Conservation (phyloP, 2,797 vertebrate species). For the Leptoclinus maculatus region DNA sequence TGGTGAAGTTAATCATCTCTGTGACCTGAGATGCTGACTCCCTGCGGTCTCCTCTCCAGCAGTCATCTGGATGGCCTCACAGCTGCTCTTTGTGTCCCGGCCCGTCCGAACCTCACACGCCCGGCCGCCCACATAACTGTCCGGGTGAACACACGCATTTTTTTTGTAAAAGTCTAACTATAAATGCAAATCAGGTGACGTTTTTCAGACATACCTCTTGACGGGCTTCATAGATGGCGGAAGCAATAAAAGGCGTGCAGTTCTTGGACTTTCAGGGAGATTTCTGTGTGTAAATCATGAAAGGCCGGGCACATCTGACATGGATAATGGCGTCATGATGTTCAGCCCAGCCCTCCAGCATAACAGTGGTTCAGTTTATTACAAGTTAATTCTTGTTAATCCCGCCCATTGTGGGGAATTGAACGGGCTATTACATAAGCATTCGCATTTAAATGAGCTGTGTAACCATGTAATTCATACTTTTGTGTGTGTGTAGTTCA, state of each 20-base stretch:
- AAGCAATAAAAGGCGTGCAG: constrained; percentile 20
- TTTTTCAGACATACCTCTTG: not conserved
- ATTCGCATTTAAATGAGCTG: not conserved
- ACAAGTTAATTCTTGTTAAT: constrained; percentile 26
- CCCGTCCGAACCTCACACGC: not conserved
- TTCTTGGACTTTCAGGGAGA: constrained; percentile 21
- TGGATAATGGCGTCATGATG: constrained; percentile 30
- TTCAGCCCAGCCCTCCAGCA: constrained; percentile 38
- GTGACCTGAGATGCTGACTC: not conserved
- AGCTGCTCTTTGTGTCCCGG: constrained; percentile 21
- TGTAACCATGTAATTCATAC: not conserved
- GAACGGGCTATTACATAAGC: not conserved
- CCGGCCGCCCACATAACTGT: not conserved
- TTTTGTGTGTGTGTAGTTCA: not conserved
- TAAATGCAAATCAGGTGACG: not conserved
- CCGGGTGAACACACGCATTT: too few species aligned
- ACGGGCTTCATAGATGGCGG: constrained; percentile 38
- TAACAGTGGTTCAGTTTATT: not conserved
- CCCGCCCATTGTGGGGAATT: not conserved
- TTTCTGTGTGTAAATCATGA: constrained; percentile 42
- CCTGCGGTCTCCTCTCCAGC: not conserved
- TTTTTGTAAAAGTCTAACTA: not conserved
- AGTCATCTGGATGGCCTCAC: constrained; percentile 17
- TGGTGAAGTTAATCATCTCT: constrained; percentile 1
- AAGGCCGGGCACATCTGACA: constrained; percentile 38